A percentile compares a stretch with the other conserved stretches of the same genome.
Conservation (phyloP, 2,113 vertebrate species). For the Pteronura brasiliensis region DNA sequence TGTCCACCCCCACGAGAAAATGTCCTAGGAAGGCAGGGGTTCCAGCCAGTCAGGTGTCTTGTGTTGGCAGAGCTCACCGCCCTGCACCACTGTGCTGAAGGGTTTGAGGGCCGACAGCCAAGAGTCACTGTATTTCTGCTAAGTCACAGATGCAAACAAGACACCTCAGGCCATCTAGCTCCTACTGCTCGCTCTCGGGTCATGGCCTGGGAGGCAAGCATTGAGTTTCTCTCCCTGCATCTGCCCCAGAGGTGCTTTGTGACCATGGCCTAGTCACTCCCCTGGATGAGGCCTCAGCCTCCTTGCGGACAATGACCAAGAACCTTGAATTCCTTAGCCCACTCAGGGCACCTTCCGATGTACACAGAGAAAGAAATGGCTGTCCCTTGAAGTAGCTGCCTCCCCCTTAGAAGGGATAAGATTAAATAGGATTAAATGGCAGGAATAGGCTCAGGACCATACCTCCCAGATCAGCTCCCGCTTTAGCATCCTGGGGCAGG, state of each 20-base stretch:
- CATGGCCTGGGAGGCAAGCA: background rate
- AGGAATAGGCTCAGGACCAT: background rate
- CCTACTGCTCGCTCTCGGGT: background rate
- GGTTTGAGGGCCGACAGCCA: background rate
- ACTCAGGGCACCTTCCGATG: background rate
- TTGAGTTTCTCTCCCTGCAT: background rate
- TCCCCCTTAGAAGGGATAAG: background rate
- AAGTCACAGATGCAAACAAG: constrained; percentile 48
- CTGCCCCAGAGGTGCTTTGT: background rate
- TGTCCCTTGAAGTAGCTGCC: background rate
- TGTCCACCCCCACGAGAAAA: background rate
- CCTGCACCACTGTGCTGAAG: background rate
- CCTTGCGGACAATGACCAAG: background rate
- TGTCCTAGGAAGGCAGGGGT: background rate
- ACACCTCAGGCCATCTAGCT: background rate
- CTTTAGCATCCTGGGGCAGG: background rate
- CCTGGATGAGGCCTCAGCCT: background rate
- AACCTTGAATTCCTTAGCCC: background rate
- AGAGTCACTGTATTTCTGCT: constrained; percentile 41
- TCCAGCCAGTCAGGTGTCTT: background rate
- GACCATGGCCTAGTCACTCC: background rate
- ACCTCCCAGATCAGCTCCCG: background rate
- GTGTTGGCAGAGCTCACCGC: background rate
- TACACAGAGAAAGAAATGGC: background rate
- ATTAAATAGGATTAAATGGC: background rate